phyloP scores from a whole-genome alignment of 2,113 vertebrate species.

The Plotosus lineatus region DNA sequence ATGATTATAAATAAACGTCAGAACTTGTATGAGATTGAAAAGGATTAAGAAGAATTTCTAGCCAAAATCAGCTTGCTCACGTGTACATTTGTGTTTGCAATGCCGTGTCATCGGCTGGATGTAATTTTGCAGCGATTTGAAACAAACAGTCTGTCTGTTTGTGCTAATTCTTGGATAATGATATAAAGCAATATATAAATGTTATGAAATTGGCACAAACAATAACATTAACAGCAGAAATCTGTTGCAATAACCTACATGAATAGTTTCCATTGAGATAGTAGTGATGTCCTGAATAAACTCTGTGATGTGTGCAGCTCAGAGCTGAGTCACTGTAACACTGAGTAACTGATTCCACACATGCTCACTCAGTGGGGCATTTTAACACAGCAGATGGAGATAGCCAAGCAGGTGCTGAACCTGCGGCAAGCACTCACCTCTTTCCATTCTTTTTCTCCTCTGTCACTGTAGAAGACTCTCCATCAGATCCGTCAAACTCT shows the following conservation, averaged over 20 bases:
- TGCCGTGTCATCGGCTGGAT: not conserved
- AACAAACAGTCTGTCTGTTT: not conserved
- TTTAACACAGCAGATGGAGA: slow-evolving; percentile 43
- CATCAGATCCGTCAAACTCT: slow-evolving; percentile 67
- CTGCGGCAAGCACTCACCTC: slow-evolving; percentile 30
- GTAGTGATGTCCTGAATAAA: not conserved
- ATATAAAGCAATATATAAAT: not conserved
- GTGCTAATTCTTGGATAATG: not conserved
- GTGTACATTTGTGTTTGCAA: not conserved
- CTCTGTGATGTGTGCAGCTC: not conserved
- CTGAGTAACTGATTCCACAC: slow-evolving; percentile 34
- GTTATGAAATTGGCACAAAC: not conserved
- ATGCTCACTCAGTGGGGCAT: slow-evolving; percentile 28
- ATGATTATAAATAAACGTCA: too few relatives aligned
- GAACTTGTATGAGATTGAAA: too few relatives aligned
- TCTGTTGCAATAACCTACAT: too few relatives aligned
- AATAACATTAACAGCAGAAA: not conserved
- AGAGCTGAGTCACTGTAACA: slow-evolving; percentile 3
- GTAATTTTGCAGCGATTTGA: not conserved
- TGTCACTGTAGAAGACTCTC: slow-evolving; percentile 67
- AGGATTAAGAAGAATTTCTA: not conserved
- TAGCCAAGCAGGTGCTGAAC: slow-evolving; percentile 20
- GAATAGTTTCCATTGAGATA: not conserved
- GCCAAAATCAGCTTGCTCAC: not conserved
- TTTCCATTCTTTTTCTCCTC: slow-evolving; percentile 29